Base-by-base conservation (phyloP, 2,888 invertebrate genomes). In the Mythimna lalbum region DNA sequence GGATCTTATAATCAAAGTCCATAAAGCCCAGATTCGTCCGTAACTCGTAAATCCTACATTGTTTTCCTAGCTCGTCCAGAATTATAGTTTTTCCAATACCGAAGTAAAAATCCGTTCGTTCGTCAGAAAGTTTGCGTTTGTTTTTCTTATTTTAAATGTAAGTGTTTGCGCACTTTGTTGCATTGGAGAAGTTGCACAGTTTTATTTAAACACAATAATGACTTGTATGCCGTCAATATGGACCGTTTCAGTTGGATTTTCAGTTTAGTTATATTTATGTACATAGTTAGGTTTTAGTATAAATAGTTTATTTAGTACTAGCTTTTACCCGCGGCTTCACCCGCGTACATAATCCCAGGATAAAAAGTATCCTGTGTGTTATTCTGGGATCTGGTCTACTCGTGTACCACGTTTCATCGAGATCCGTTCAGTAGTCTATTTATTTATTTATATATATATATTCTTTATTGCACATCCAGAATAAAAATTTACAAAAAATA, bases 71-170 rank as follows among this genome's bases (percentile, higher is more conserved):
- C 5, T 49, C 62, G 27, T 47, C 19, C 53, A 59, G 33, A 66
- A 76, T 66, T 66, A 81, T 76, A 66, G 55, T 36, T 66, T 81
- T 81, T 63, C 65, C 76, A 76, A 80, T 76, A 71, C 36, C 33
- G n/a, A 69, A 55, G 36, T 31, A 39, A 64, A 52, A 70, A 62
- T 63, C 49, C 56, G 17, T 67, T 55, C 33, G 56, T 21, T 53
- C 33, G 19, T 21, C 47, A 39, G 36, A 27, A 50, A 67, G 55
- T 71, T 71, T 36, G 63, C 23, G 36, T 33, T 56, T 36, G 53
- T 57, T 27, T 63, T 60, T 59, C 75, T 75, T 67, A 31, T 60
- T 71, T 61, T 23, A 27, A 43, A 27, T 66, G 31, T 36, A 21
- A 70, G 50, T 73, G 63, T 78, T 74, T 55, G 50, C 43, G 19